Conservation (phyloP, 2,888 invertebrate species). For the Lepidochitona cinerea region DNA sequence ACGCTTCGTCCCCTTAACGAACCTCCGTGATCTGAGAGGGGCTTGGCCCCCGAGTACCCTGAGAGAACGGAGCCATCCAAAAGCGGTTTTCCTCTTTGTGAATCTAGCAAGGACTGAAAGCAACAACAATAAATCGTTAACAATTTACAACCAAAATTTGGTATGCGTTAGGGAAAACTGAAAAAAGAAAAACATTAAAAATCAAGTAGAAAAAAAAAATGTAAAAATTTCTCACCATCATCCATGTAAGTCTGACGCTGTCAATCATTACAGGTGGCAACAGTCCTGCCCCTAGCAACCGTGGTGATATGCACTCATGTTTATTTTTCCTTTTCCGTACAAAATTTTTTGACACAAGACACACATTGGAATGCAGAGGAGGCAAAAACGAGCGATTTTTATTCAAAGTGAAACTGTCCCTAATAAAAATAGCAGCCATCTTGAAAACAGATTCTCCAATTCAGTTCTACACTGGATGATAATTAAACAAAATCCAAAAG, state of each 20-base stretch:
- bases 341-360: background rate
- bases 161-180: background rate
- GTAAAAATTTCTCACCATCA: conserved; percentile 30
- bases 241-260: conserved; percentile 46
- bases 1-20: conserved; percentile 17
- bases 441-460: no score
- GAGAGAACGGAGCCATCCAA: background rate
- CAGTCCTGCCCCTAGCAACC: conserved; percentile 55
- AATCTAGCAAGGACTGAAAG: conserved; percentile 56
- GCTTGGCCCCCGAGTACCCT: background rate
- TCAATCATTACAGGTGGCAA: conserved; percentile 43
- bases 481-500: no score
- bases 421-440: no score
- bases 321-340: background rate
- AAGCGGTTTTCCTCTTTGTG: conserved; percentile 34
- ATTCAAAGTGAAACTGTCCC: no score
- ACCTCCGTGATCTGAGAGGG: background rate
- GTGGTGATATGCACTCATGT: conserved; percentile 8
- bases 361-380: no score
- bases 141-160: background rate
- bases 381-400: no score
- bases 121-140: background rate
- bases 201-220: background rate
- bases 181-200: background rate
- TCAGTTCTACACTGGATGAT: no score